Base-by-base conservation (phyloP, 2,888 invertebrate species). In the Caenorhabditis sulstoni region DNA sequence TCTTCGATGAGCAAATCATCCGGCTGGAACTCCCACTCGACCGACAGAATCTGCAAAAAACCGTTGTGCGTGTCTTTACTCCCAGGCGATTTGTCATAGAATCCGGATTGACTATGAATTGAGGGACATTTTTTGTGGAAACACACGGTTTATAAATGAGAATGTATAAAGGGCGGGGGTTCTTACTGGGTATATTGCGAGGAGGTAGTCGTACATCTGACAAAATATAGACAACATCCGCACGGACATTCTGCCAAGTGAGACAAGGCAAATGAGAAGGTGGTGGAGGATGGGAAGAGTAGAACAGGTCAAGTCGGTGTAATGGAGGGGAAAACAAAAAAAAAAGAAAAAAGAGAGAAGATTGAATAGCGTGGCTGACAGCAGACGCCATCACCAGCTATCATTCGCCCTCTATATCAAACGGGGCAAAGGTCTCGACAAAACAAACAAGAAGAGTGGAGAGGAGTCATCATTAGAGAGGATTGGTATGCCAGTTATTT, bases 1-100 rank as follows among this genome's bases (percentile, higher is more conserved):
- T 74, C 74, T n/a, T 79, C 75, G 67, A 82, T 76, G 61, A 64
- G 68, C 18, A 82, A 18, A 50, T 82, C 82, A 59, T 79, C 82
- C 22, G 68, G 66, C 47, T 77, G 67, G 50, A 82, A 82, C 57
- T 77, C 68, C 82, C 77, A 82, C 39, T 66, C 70, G 39, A 61
- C 64, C 37, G 77, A 66, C 58, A 76, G 52, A 44, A 68, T 62
- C 66, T 71, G 77, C 20, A 70, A 66, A 41, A 61, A 20, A n/a
- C 8, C 14, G 11, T 47, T 47, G 47, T 29, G 7, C 7, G 29
- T 57, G 52, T 53, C 44, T 29, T 53, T 53, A 66, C 35, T 66
- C 47, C 22, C 50, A 18, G 44, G 23, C 20, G n/a, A n/a, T n/a
- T n/a, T n/a, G n/a, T n/a, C n/a, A n/a, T n/a, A n/a, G n/a, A n/a